Conservation (phyloP, 2,113 vertebrate species). For the Zosterops pallidus region DNA sequence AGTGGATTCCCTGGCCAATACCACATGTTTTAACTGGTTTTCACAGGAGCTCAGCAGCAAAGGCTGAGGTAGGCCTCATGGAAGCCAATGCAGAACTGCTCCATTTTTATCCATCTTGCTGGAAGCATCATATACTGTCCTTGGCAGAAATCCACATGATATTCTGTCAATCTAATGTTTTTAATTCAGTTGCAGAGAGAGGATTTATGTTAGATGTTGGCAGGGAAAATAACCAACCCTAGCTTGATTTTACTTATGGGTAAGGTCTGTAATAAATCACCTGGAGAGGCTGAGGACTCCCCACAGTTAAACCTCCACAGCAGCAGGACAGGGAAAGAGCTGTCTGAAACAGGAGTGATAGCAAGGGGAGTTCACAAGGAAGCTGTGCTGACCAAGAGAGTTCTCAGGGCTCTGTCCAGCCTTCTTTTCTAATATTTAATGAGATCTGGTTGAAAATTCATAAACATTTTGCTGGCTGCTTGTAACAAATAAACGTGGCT, state of each 20-base stretch:
- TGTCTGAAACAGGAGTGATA: accelerated
- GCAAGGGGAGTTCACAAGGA: not conserved
- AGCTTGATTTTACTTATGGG: not conserved
- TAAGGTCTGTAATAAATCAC: not conserved
- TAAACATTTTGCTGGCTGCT: not conserved
- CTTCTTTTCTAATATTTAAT: not conserved
- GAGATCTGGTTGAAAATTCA: not conserved
- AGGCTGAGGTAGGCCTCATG: not conserved
- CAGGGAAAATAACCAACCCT: not conserved
- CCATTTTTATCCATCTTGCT: not conserved
- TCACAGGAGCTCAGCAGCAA: not conserved
- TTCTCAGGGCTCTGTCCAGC: not conserved
- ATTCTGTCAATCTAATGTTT: not conserved
- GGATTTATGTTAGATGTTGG: not conserved
- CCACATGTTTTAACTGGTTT: accelerated
- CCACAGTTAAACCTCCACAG: not conserved
- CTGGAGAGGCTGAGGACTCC: not conserved
- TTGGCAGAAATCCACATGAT: not conserved
- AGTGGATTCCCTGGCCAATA: not conserved
- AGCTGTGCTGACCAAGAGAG: not conserved
- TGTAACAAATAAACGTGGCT: accelerated
- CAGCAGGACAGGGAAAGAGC: not conserved
- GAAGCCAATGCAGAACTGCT: not conserved
- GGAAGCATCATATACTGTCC: not conserved
- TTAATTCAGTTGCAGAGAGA: not conserved